phyloP scores from a whole-genome alignment of 2,113 vertebrate species.

The Plecotus auritus region DNA sequence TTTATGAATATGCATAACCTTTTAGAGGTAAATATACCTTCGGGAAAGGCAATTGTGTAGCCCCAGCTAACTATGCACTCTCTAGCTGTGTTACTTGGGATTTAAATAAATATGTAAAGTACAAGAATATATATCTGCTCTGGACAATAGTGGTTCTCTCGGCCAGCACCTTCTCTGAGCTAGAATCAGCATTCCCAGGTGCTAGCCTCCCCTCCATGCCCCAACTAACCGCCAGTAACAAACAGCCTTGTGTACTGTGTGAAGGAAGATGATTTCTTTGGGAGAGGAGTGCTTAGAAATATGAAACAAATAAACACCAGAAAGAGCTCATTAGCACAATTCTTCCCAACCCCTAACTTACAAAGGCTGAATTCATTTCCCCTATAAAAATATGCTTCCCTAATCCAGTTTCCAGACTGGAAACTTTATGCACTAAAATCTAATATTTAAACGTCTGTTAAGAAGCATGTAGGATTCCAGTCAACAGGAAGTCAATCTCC shows the following conservation, averaged over 20 bases:
- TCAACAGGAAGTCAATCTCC: background rate
- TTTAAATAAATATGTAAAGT: constrained; percentile 82
- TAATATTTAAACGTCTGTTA: constrained; percentile 30
- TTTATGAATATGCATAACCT: constrained; percentile 77
- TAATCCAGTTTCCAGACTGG: background rate
- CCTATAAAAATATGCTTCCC: background rate
- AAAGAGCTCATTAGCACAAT: background rate
- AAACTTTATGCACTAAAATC: constrained; percentile 7
- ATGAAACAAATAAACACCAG: background rate
- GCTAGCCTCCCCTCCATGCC: background rate
- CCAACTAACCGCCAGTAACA: background rate
- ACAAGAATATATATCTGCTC: constrained; percentile 82
- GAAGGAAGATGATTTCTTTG: background rate
- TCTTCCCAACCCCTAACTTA: background rate
- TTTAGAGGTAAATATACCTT: constrained; percentile 76
- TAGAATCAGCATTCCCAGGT: background rate
- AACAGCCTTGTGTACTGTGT: background rate
- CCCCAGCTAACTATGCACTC: constrained; percentile 79
- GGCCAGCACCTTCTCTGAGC: constrained; percentile 72
- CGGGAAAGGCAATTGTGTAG: constrained; percentile 81
- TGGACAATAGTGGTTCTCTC: constrained; percentile 74
- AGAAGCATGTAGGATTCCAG: background rate
- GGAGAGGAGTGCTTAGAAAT: background rate
- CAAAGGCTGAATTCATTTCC: constrained; percentile 15
- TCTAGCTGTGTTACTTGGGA: constrained; percentile 73